Conservation (phyloP, 2,797 vertebrate species). For the Ateles fusciceps region DNA sequence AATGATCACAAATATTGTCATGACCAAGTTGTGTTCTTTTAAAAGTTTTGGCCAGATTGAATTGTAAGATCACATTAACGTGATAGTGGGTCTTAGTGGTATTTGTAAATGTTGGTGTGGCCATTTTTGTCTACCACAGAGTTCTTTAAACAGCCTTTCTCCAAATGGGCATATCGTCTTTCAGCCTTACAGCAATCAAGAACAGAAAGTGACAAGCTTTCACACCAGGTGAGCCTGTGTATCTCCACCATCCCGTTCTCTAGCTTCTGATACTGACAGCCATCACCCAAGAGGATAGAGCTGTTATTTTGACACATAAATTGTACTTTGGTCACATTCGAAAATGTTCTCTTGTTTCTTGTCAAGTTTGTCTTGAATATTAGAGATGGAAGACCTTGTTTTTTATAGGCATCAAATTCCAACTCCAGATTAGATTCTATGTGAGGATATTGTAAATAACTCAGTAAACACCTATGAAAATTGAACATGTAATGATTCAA, state of each 20-base stretch:
- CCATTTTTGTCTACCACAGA: conserved; percentile 66
- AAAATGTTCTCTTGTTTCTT: not conserved
- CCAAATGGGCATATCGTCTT: conserved; percentile 72
- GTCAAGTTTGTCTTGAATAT: not conserved
- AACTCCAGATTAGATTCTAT: not conserved
- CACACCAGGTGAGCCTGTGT: conserved; percentile 63
- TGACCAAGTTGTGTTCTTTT: conserved; percentile 44
- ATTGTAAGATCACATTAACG: conserved; percentile 34
- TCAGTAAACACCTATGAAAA: not conserved
- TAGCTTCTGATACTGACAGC: conserved; percentile 69
- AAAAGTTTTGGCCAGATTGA: not conserved
- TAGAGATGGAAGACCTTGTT: not conserved
- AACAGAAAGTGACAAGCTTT: conserved; percentile 81
- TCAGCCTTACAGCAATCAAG: conserved; percentile 74
- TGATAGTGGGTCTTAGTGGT: not conserved
- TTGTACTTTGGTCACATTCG: conserved; percentile 16
- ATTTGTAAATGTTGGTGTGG: conserved; percentile 60
- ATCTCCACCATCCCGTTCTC: conserved; percentile 63
- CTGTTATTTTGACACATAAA: conserved; percentile 35
- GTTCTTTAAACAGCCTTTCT: conserved; percentile 75
- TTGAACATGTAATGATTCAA: not conserved
- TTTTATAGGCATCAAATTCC: conserved; percentile 16
- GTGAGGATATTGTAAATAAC: not conserved
- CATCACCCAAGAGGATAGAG: conserved; percentile 1
- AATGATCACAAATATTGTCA: not conserved